Base-by-base conservation (phyloP, 2,888 invertebrate genomes). In the Apamea epomidion region DNA sequence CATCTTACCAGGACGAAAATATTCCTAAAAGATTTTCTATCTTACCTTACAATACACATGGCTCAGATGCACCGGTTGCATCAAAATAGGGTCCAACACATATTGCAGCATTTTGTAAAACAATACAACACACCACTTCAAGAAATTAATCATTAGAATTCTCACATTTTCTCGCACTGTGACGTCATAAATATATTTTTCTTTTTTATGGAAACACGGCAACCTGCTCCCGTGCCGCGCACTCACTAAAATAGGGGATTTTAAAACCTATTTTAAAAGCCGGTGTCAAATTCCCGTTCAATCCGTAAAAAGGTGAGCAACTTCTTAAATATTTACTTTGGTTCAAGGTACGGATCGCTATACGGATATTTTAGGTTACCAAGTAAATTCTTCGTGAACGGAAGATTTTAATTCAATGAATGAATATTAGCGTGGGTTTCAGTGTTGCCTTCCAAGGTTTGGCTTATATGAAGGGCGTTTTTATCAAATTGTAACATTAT, bases 271-370 rank as follows among this genome's bases (percentile, higher is more conserved):
- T 89, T 89, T 90, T 84, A 89, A 85, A 87, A 87, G 82, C 78
- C 80, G 65, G 76, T 85, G 81, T 81, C 77, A 85, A 87, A 87
- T 83, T 81, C 74, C 72, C 82, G 89, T 70, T 76, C 83, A 78
- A 78, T 74, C 69, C 54, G 78, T 85, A 76, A 81, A 92, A 90
- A 92, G 91, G 92, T 91, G 90, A 90, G 91, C 88, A 83, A 87
- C 87, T 87, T 88, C 89, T 85, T 89, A 92, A 92, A 93, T 92
- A 91, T 93, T 93, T 92, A 93, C 90, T 87, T 92, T 91, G 87
- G 83, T 87, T 87, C 87, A 80, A 83, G 78, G 87, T 65, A 37
- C 37, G 89, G 90, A 74, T 81, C 64, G 74, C 48, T 18, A 37
- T n/a, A n/a, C 79, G 21, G 37, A 72, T 81, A 83, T 85, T 69